These are phyloP conservation scores for Helarctos malayanus DNA, from an alignment of 2,797 vertebrate species.

Conservation along the genomic window DNA sequence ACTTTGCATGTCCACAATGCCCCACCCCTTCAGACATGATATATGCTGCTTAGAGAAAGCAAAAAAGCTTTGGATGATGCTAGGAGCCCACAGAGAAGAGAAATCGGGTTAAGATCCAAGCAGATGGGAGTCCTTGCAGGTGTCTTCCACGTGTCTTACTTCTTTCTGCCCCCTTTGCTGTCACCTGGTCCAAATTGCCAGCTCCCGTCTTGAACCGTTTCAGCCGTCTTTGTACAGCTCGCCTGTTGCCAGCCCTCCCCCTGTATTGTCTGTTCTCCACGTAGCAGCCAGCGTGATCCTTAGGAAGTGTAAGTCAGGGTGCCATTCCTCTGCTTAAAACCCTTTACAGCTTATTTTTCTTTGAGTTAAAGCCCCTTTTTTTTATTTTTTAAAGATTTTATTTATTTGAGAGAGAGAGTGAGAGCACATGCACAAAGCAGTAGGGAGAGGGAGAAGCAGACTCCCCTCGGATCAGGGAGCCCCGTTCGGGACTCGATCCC, in stretches of 20 bases:
- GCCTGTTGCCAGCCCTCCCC: background rate
- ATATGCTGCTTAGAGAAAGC: background rate
- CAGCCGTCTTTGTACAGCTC: background rate
- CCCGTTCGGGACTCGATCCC: too few species aligned
- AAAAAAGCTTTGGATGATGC: background rate
- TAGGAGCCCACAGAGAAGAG: background rate
- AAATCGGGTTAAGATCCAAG: background rate
- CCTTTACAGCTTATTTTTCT: background rate
- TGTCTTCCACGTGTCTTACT: background rate
- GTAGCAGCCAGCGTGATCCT: background rate
- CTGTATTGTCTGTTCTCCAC: background rate
- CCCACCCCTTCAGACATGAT: background rate
- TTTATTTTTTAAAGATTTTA: too few species aligned
- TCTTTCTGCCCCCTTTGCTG: background rate
- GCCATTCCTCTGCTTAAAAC: background rate
- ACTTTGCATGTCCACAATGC: background rate
- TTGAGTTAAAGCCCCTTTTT: background rate
- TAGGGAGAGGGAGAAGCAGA: too few species aligned
- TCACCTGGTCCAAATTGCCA: background rate
- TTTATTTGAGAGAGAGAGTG: too few species aligned
- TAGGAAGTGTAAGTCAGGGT: background rate
- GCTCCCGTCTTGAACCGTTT: background rate
- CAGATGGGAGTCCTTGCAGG: background rate
- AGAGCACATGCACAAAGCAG: too few species aligned
- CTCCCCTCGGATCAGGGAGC: too few species aligned